A percentile compares a stretch with the other conserved stretches of the same genome.
These are phyloP conservation scores for Eurytoma adleriae DNA, from an alignment of 2,888 invertebrate species.

Conservation along the genomic window DNA sequence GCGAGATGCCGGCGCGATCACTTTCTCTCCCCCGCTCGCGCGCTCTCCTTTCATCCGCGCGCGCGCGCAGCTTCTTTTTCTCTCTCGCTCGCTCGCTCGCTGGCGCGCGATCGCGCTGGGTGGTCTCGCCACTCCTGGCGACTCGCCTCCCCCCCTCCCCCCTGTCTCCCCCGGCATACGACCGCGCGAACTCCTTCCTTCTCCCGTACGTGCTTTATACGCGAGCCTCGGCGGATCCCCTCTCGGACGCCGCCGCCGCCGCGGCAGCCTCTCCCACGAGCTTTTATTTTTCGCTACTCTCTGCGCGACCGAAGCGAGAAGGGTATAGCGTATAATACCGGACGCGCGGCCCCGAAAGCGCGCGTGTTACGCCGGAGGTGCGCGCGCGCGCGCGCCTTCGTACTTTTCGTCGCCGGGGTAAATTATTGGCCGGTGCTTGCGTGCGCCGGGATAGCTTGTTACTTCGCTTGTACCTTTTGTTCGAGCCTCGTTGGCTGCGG, in stretches of 20 bases:
- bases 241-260: background rate
- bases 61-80: conserved; percentile 49
- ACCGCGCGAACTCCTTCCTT: conserved; percentile 42
- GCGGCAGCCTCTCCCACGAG: background rate
- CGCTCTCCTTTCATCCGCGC: conserved; percentile 29
- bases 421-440: too few species aligned
- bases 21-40: conserved; percentile 59
- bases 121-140: conserved; percentile 73
- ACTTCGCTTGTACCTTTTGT: too few species aligned
- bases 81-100: conserved; percentile 41
- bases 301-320: too few species aligned
- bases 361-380: too few species aligned
- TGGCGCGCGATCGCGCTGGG: conserved; percentile 75
- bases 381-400: too few species aligned
- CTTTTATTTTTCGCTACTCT: too few species aligned
- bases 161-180: background rate
- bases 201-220: conserved; percentile 48
- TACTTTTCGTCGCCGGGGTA: too few species aligned
- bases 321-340: too few species aligned
- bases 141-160: conserved; percentile 22
- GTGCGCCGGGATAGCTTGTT: too few species aligned
- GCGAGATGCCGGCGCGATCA: conserved; percentile 52
- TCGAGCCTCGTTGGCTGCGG: too few species aligned
- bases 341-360: too few species aligned
- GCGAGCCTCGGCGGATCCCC: conserved; percentile 42